Conservation (phyloP, 2,113 vertebrate species). For the Mormyrus lacerda region DNA sequence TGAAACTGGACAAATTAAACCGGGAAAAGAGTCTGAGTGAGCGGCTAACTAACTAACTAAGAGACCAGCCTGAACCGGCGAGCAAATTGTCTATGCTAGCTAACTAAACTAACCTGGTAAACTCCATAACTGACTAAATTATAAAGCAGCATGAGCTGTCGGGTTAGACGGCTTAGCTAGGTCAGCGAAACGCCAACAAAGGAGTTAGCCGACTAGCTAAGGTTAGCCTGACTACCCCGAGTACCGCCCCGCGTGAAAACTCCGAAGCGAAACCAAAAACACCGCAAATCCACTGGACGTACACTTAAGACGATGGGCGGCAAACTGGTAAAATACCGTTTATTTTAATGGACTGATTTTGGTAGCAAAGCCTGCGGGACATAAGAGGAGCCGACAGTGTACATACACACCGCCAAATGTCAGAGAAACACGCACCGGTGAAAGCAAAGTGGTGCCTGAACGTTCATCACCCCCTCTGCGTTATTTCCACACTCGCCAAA, state of each 20-base stretch:
- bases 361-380: slow-evolving; percentile 28
- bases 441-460: background rate
- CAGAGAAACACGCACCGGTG: background rate
- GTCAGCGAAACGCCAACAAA: slow-evolving; percentile 18
- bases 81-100: background rate
- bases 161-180: slow-evolving; percentile 11
- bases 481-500: background rate
- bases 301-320: background rate
- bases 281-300: background rate
- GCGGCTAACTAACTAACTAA: background rate
- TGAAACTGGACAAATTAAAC: background rate
- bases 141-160: background rate
- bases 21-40: background rate
- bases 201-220: slow-evolving; percentile 11
- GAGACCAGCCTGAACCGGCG: background rate
- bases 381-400: background rate
- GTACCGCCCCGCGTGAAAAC: background rate
- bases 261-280: background rate
- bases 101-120: background rate
- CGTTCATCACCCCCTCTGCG: background rate
- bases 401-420: background rate
- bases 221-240: background rate
- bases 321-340: background rate
- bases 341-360: background rate
- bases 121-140: background rate